A percentile compares a stretch with the other conserved stretches of the same genome.
phyloP scores from a whole-genome alignment of 2,113 vertebrate genomes.

The Muscicapa adusta region DNA sequence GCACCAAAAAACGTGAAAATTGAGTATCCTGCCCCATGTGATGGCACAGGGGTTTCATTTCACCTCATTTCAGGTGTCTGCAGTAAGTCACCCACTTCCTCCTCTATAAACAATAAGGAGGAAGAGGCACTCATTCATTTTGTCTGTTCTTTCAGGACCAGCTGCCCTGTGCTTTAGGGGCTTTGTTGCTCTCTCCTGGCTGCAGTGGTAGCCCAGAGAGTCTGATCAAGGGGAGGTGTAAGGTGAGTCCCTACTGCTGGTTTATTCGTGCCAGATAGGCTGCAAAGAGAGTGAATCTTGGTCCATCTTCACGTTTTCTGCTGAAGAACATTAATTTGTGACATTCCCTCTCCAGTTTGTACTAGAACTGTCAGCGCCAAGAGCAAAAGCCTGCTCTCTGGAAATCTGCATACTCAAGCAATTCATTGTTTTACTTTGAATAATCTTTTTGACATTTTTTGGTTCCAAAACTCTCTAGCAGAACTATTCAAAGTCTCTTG shows the following conservation, averaged over 20 bases:
- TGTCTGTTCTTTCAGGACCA: background rate
- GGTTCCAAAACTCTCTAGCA: background rate
- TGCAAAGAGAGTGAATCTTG: background rate
- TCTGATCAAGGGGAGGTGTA: background rate
- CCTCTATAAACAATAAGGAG: background rate
- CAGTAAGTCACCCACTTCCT: background rate
- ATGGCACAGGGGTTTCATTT: background rate
- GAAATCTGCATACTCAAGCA: constrained; percentile 31
- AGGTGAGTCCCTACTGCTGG: background rate
- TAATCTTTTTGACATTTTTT: constrained; percentile 46
- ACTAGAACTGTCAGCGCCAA: constrained; percentile 20
- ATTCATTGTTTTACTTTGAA: constrained; percentile 10
- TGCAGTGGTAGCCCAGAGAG: background rate
- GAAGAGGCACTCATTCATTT: background rate
- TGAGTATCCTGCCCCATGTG: background rate
- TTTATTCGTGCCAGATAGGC: background rate
- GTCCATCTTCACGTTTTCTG: background rate
- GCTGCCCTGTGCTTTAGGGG: background rate
- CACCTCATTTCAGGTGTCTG: background rate
- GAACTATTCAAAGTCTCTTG: background rate
- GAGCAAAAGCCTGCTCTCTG: constrained; percentile 13
- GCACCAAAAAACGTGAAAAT: background rate
- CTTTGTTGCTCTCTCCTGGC: background rate
- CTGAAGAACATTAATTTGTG: background rate
- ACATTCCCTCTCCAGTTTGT: background rate